These are phyloP conservation scores for Beris morrisii DNA, from an alignment of 2,888 invertebrate species.

Conservation along the genomic window DNA sequence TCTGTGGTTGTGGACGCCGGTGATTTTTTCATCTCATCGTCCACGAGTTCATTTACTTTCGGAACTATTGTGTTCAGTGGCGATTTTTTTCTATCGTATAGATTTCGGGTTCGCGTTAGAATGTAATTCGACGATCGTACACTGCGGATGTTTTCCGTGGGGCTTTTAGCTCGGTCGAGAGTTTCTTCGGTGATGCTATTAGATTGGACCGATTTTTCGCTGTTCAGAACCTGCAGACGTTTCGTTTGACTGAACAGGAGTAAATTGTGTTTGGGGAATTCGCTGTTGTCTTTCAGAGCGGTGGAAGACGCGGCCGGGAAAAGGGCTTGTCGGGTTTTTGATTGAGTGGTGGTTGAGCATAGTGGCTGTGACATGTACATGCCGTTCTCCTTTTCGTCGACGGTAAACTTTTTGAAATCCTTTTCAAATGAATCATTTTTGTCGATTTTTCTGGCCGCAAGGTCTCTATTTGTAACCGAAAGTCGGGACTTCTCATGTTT, in stretches of 20 bases:
- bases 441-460: not conserved
- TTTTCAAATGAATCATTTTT: constrained; percentile 44
- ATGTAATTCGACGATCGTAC: too few species aligned
- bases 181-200: too few species aligned
- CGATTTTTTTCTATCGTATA: too few species aligned
- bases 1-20: too few species aligned
- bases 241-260: not conserved
- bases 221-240: not conserved
- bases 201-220: too few species aligned
- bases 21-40: not conserved
- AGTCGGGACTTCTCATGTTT: constrained; percentile 29
- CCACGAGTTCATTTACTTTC: not conserved
- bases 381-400: constrained; percentile 39
- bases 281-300: too few species aligned
- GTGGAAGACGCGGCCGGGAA: not conserved
- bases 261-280: not conserved
- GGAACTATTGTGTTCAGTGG: too few species aligned
- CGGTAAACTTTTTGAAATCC: constrained; percentile 47
- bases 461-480: constrained; percentile 10
- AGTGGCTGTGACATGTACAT: not conserved
- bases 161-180: too few species aligned
- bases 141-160: too few species aligned
- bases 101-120: too few species aligned
- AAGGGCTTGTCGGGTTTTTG: constrained; percentile 19
- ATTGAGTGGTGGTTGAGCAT: not conserved